A percentile compares a stretch with the other conserved stretches of the same genome.
Conservation (phyloP, 1,140 invertebrate genomes). For the Drosophila nigrodunni region DNA sequence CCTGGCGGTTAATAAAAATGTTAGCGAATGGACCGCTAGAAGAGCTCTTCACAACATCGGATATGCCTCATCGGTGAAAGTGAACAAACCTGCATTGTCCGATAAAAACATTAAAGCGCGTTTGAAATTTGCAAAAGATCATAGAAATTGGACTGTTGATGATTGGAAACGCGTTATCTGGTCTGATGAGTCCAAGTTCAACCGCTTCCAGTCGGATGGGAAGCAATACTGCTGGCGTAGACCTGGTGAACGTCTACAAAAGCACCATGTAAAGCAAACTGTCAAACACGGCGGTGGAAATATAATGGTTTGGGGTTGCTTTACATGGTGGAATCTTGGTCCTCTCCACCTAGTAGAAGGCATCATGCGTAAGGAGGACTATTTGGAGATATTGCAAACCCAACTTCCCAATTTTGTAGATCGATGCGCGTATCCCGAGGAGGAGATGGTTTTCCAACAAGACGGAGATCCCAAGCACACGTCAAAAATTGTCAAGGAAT, state of each 20-base stretch:
- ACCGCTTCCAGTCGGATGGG: conserved; percentile 23
- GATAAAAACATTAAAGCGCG: not conserved
- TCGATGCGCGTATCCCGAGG: conserved; percentile 9
- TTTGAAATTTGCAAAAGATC: conserved; percentile 12
- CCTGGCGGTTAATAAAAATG: not conserved
- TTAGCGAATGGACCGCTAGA: conserved; percentile 30
- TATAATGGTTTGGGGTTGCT: too few relatives aligned
- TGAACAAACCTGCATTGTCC: too few relatives aligned
- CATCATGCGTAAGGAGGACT: too few relatives aligned
- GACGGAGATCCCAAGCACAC: conserved; percentile 28
- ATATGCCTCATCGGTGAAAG: too few relatives aligned
- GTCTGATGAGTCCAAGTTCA: conserved; percentile 15
- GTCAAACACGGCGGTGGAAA: too few relatives aligned
- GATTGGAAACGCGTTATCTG: not conserved
- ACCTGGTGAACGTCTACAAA: conserved; percentile 7
- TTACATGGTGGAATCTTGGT: too few relatives aligned
- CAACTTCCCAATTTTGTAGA: conserved; percentile 29
- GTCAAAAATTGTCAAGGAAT: conserved; percentile 37
- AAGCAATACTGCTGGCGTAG: conserved; percentile 29
- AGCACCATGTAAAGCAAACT: too few relatives aligned
- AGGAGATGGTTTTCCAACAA: conserved; percentile 24
- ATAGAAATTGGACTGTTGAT: conserved; percentile 6
- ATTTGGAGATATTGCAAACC: conserved; percentile 7
- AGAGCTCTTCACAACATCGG: conserved; percentile 11
- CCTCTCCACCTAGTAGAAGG: too few relatives aligned